These are phyloP conservation scores for Folsomia candida DNA, from an alignment of 2,888 invertebrate genomes.

Conservation along the genomic window DNA sequence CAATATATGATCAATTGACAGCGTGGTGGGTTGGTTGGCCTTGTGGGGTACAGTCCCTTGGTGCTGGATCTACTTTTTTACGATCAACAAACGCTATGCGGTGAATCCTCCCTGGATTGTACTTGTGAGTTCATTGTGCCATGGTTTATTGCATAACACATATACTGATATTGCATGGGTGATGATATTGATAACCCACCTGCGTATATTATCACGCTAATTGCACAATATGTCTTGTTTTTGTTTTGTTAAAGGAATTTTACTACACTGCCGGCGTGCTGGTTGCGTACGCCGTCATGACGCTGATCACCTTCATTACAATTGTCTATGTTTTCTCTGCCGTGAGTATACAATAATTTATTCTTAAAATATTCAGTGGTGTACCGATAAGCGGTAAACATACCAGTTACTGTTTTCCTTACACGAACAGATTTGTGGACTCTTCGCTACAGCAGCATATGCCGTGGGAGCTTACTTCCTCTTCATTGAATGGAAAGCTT, in stretches of 20 bases:
- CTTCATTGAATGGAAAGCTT: neutral
- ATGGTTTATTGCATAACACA: neutral
- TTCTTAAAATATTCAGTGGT: no score
- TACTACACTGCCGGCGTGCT: conserved; percentile 31
- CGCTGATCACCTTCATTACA: conserved; percentile 24
- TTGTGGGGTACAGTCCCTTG: conserved; percentile 23
- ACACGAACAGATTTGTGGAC: neutral
- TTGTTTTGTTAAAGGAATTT: conserved; percentile 25
- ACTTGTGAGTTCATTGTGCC: conserved; percentile 16
- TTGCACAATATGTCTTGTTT: neutral
- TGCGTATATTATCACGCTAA: neutral
- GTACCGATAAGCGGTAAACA: no score
- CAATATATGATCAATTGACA: no score
- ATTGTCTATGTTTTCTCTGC: conserved; percentile 10
- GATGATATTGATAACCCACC: neutral
- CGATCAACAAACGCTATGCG: conserved; percentile 23
- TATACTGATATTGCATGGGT: neutral
- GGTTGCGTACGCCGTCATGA: conserved; percentile 22
- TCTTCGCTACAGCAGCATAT: neutral
- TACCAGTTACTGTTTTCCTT: neutral
- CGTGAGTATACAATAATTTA: no score
- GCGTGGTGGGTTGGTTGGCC: conserved; percentile 24
- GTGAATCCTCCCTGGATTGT: conserved; percentile 21
- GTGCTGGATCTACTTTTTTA: conserved; percentile 36
- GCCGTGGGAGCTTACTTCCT: neutral